Percentiles rank a stretch among this genome's conserved stretches.
phyloP scores from a whole-genome alignment of 2,888 invertebrate genomes.

The Capitulum mitella region DNA sequence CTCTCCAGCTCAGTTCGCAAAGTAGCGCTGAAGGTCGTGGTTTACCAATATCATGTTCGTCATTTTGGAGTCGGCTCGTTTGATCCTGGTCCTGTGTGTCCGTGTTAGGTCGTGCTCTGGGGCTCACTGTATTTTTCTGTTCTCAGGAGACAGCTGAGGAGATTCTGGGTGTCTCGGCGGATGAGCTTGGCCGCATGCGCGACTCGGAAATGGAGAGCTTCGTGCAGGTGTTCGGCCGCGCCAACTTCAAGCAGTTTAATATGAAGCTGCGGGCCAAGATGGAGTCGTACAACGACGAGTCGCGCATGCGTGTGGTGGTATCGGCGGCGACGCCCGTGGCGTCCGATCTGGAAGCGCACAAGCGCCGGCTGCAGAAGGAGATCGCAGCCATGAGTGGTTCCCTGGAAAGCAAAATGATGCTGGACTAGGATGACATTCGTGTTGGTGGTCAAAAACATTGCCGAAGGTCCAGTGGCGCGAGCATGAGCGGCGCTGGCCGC shows the following conservation, averaged over 20 bases:
- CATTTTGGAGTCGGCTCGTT: no score
- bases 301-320: slow-evolving; percentile 8
- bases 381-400: neutral
- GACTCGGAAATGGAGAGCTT: slow-evolving; percentile 56
- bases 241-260: slow-evolving; percentile 69
- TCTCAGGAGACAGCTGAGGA: slow-evolving; percentile 61
- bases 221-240: slow-evolving; percentile 60
- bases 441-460: no score
- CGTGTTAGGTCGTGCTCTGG: no score
- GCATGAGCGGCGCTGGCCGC: no score
- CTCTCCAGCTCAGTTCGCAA: no score
- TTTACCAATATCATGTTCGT: no score
- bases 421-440: neutral
- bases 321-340: neutral
- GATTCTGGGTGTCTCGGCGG: slow-evolving; percentile 60
- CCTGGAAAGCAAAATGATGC: neutral
- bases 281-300: slow-evolving; percentile 71
- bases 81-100: no score
- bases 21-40: no score
- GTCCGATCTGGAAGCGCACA: slow-evolving; percentile 16
- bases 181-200: slow-evolving; percentile 63
- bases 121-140: no score
- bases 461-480: no score
- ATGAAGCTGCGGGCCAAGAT: slow-evolving; percentile 80
- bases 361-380: neutral